Evolutionary conservation across 2,113 vertebrate genomes (phyloP).

Genomic region (Andinoacara biseriatus): DNA sequence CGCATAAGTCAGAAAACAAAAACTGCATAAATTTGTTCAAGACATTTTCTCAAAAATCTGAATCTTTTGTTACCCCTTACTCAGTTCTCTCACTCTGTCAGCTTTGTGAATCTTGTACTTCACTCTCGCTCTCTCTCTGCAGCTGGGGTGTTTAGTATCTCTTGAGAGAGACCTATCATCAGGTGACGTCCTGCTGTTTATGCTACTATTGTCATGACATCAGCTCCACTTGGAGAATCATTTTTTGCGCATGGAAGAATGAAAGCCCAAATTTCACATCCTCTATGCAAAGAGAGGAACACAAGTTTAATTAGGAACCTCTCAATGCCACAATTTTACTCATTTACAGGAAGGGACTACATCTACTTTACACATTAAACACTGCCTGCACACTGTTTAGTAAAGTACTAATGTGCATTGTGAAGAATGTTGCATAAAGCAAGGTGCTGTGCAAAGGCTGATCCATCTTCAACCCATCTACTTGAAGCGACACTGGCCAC

Average conservation of each 20-base stretch:
- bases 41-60: neutral
- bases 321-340: neutral
- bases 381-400: neutral
- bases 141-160: neutral
- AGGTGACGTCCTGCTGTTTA: conserved; percentile 63
- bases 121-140: neutral
- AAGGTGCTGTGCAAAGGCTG: neutral
- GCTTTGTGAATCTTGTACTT: neutral
- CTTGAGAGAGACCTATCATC: conserved; percentile 41
- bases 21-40: neutral
- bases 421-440: neutral
- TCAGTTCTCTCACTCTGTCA: neutral
- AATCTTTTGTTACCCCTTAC: neutral
- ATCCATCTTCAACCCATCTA: neutral
- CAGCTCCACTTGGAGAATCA: conserved; percentile 41
- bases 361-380: neutral
- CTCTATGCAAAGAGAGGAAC: neutral
- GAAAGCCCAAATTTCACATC: conserved; percentile 30
- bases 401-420: neutral
- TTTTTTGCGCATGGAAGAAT: neutral
- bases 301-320: neutral
- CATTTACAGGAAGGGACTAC: neutral
- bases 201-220: conserved; percentile 67
- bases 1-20: neutral
- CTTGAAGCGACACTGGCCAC: neutral